Evolutionary conservation across 2,888 invertebrate species (phyloP).

Genomic region (Colostygia pectinataria): DNA sequence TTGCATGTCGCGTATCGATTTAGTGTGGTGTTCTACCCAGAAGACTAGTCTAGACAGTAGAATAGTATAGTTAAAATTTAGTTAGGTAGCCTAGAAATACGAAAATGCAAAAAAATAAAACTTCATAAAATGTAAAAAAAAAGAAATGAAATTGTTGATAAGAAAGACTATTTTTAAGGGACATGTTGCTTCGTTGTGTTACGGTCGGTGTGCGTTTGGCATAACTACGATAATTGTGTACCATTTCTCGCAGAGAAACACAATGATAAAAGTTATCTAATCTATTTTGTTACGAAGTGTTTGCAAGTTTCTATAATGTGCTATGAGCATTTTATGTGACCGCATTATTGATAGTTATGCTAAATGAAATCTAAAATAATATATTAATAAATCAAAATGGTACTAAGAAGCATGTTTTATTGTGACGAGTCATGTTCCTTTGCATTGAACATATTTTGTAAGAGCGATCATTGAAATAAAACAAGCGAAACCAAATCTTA

Average conservation of each 20-base stretch:
- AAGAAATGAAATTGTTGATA: slow-evolving; percentile 84
- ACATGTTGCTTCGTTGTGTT: slow-evolving; percentile 83
- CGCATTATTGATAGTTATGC: slow-evolving; percentile 83
- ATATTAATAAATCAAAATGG: slow-evolving; percentile 82
- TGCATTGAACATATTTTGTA: slow-evolving; percentile 84
- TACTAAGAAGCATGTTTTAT: slow-evolving; percentile 83
- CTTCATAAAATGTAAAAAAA: slow-evolving; percentile 83
- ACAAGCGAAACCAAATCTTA: slow-evolving; percentile 80
- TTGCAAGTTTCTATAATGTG: slow-evolving; percentile 83
- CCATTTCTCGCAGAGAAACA: slow-evolving; percentile 78
- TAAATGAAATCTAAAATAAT: slow-evolving; percentile 81
- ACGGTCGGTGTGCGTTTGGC: slow-evolving; percentile 76
- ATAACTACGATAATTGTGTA: slow-evolving; percentile 80
- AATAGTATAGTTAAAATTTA: slow-evolving; percentile 83
- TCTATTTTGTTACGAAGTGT: slow-evolving; percentile 84
- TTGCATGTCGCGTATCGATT: slow-evolving; percentile 78
- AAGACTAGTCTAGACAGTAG: slow-evolving; percentile 84
- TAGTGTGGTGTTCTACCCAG: slow-evolving; percentile 82
- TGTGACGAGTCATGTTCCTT: slow-evolving; percentile 83
- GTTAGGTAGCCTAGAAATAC: slow-evolving; percentile 83
- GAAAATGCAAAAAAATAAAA: slow-evolving; percentile 83
- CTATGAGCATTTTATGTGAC: slow-evolving; percentile 83
- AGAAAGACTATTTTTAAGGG: slow-evolving; percentile 86
- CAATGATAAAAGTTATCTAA: slow-evolving; percentile 74
- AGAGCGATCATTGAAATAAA: slow-evolving; percentile 84